Base-by-base conservation (phyloP, 2,797 vertebrate species). In the Halcyon badia region DNA sequence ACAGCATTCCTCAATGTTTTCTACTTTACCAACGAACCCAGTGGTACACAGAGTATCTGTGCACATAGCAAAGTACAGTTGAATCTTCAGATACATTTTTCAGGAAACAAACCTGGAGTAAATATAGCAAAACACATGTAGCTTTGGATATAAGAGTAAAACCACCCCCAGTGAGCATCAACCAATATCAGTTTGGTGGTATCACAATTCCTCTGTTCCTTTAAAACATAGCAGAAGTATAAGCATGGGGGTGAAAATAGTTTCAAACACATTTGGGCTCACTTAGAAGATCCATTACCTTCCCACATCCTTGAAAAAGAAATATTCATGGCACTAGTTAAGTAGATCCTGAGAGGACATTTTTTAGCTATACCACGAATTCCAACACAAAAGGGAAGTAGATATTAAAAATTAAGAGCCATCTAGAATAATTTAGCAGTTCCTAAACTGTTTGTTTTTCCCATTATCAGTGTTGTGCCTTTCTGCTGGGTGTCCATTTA, bases 391-490 rank as follows among this genome's bases (percentile, higher is more conserved):
- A 88, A 81, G 28, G 4, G 28, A 89, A 89, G 16, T 0, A 87
- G 19, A 62, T 16, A 19, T 92, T 81, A 66, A 95, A 87, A 89
- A 52, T 60, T 42, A 86, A 79, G 66, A 95, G 62, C 31, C 84
- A 33, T 71, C 78, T 44, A 48, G 54, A 94, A 89, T 91, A 91
- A 84, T 5, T 95, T 90, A 80, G 49, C 92, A 95, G 78, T 11
- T 93, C 42, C 42, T 76, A 72, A 92, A 66, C 18, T 60, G 20
- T 79, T 73, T 68, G 28, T 21, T 81, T 83, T 83, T 81, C 52
- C 73, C 39, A 26, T 56, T 91, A 81, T 8, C 73, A 87, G 44
- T 37, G 30, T 31, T 4, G 4, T 35, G 42, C 33, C 51, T 72
- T 64, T 81, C 83, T 86, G 49, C 54, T 60, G 2, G 9, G 39